phyloP scores from a whole-genome alignment of 2,797 vertebrate genomes.

The Megalops cyprinoides region DNA sequence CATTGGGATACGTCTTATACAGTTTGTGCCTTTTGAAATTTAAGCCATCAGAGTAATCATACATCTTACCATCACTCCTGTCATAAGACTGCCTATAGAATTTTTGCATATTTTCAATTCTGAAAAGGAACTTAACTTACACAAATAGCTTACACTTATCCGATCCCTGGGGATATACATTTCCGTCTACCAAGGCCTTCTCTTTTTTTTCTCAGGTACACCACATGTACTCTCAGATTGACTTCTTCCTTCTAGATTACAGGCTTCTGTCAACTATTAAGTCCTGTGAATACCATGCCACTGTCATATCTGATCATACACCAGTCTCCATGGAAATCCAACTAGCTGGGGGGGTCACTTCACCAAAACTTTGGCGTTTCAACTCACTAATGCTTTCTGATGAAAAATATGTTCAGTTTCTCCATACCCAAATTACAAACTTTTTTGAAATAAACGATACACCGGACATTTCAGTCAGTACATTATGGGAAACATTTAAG shows the following conservation, averaged over 20 bases:
- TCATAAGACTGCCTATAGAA: background rate
- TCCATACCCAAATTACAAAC: background rate
- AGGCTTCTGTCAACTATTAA: background rate
- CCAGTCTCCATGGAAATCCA: background rate
- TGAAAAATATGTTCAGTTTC: background rate
- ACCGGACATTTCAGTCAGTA: background rate
- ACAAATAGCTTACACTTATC: background rate
- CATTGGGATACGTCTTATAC: constrained; percentile 15
- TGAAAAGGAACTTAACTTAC: no score
- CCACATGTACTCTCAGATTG: background rate
- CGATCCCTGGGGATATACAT: background rate
- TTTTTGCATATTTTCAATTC: constrained; percentile 28
- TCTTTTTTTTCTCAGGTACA: background rate
- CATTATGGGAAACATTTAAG: background rate
- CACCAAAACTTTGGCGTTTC: no score
- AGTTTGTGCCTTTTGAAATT: constrained; percentile 14
- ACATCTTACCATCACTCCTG: constrained; percentile 20
- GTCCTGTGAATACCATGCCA: background rate
- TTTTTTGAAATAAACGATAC: background rate
- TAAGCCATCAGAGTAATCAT: constrained; percentile 26
- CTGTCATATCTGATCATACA: background rate
- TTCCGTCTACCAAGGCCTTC: background rate
- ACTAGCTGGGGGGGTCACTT: no score
- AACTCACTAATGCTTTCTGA: background rate
- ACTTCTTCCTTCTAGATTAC: background rate